These are phyloP conservation scores for Engraulis encrasicolus DNA, from an alignment of 2,113 vertebrate genomes.

Conservation along the genomic window DNA sequence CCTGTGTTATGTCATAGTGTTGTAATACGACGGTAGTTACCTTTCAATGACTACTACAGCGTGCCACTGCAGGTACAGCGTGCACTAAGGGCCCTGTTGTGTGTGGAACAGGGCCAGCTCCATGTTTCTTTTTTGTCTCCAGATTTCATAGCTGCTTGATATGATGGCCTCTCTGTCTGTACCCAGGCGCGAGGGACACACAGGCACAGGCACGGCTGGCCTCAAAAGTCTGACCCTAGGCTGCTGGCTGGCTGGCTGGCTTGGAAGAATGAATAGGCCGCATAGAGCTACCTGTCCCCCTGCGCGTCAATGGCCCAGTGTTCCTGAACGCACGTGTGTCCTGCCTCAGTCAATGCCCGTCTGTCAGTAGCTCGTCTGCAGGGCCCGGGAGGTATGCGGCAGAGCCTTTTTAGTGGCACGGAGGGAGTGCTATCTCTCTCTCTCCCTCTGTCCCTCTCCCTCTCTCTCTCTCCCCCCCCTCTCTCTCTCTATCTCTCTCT, in stretches of 20 bases:
- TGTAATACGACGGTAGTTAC: no score
- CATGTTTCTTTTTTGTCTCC: not conserved
- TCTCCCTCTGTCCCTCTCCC: constrained; percentile 33
- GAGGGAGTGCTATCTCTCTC: not conserved
- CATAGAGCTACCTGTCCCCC: constrained; percentile 4
- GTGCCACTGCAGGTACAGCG: no score
- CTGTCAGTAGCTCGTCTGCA: not conserved
- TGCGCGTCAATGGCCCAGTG: not conserved
- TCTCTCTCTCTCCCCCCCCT: constrained; percentile 37
- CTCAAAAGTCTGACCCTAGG: not conserved
- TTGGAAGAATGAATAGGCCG: not conserved
- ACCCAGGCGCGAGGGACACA: not conserved
- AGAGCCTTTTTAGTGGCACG: not conserved
- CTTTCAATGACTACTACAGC: no score
- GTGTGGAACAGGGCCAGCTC: not conserved
- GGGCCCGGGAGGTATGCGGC: not conserved
- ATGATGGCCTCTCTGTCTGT: not conserved
- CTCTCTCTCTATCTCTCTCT: not conserved
- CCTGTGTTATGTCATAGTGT: no score
- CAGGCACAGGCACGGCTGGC: no score
- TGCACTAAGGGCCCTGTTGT: no score
- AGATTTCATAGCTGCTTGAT: not conserved
- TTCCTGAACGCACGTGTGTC: not conserved
- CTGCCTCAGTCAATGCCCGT: not conserved
- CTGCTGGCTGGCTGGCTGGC: no score